phyloP scores from a whole-genome alignment of 1,140 invertebrate genomes.

The Brachionus rubens region DNA sequence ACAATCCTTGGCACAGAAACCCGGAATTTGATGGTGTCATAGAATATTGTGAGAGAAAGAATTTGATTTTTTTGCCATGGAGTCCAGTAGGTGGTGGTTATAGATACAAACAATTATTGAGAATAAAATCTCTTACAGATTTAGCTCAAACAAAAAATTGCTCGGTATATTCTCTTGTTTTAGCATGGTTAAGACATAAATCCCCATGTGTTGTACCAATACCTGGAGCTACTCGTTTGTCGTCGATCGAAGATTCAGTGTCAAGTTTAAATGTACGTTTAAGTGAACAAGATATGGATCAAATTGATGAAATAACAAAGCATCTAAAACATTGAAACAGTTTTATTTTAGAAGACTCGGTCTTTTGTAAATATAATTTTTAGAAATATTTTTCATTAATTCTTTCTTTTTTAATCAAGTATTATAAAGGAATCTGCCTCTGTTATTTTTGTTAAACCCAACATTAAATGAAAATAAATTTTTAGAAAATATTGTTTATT shows the following conservation, averaged over 20 bases:
- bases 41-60: slow-evolving; percentile 25
- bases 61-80: slow-evolving; percentile 30
- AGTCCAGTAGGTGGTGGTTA: slow-evolving; percentile 15
- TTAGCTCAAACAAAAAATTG: not conserved
- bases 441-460: too few relatives aligned
- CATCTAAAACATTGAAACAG: not conserved
- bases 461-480: too few relatives aligned
- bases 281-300: not conserved
- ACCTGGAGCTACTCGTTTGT: not conserved
- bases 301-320: slow-evolving; percentile 21
- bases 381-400: too few relatives aligned
- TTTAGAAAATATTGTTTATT: too few relatives aligned
- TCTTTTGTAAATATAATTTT: too few relatives aligned
- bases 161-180: slow-evolving; percentile 3
- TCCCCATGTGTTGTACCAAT: slow-evolving; percentile 27
- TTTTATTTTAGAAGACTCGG: not conserved
- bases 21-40: slow-evolving; percentile 25
- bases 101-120: not conserved
- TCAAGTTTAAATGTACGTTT: slow-evolving; percentile 1
- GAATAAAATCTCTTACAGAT: slow-evolving; percentile 4
- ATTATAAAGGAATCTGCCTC: too few relatives aligned
- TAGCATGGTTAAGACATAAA: slow-evolving; percentile 22
- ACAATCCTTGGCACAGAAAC: slow-evolving; percentile 12
- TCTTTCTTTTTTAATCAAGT: too few relatives aligned
- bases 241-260: slow-evolving; percentile 32